Evolutionary conservation across 2,888 invertebrate genomes (phyloP), one percentile per base, ranked within the genome.

Genomic region (Ptilodon capucinus): DNA sequence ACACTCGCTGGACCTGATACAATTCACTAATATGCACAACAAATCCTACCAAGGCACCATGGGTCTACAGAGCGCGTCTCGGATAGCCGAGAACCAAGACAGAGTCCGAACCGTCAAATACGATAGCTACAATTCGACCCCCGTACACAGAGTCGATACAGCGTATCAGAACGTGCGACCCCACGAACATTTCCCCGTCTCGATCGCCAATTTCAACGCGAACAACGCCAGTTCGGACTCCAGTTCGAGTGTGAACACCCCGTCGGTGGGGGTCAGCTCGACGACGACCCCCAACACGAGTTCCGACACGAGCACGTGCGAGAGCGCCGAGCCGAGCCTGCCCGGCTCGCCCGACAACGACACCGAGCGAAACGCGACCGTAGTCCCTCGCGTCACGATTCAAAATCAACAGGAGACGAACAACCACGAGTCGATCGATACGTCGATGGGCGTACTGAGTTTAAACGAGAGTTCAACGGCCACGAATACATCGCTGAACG

Each of bases 301-400:
- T 44, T 94, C 95, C 0, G 92, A 94, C 53, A 94, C 94, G 0
- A 95, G 94, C 66, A 94, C 94, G 18, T 95, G 95, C 16, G 90
- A 88, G 35, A 95, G 95, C 70, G 94, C 94, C 5, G 94, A 95
- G 23, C 95, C 95, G 0, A 95, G 95, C 57, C 93, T 95, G 46
- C 96, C 96, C 0, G 93, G 94, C 39, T 93, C 93, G 0, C 94
- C 93, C 0, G 93, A 90, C 14, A 83, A 81, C 32, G 76, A 77
- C 28, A 71, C 74, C 13, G 65, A 68, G 36, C 54, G 68, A 49
- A 66, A 62, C 4, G 62, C 67, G n/a, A 60, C 64, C 43, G 53
- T 66, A 39, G 51, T 64, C n/a, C 49, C 60, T 39, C 32, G 39
- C 23, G 57, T 61, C 54, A 69, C 71, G 48, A 58, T 63, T 36